These are phyloP conservation scores for Prolemur simus DNA, from an alignment of 2,113 vertebrate genomes.

Conservation along the genomic window DNA sequence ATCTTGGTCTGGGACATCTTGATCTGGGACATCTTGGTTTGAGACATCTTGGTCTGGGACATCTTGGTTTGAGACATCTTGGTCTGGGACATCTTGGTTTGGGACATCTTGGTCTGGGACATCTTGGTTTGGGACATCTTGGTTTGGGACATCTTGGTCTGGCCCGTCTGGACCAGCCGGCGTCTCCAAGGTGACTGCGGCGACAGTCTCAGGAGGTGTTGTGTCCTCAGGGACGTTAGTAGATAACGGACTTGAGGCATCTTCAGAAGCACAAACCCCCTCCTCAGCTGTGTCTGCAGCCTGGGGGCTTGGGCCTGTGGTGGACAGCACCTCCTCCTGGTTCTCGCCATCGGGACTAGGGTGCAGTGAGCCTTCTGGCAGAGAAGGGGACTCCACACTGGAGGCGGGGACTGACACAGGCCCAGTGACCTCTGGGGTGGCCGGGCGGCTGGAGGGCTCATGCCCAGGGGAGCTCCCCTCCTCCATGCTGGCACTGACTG, in stretches of 20 bases:
- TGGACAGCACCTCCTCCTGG: neutral
- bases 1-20: neutral
- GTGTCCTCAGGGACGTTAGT: neutral
- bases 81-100: neutral
- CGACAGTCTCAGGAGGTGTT: conserved; percentile 38
- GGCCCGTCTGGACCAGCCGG: neutral
- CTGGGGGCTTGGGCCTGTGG: neutral
- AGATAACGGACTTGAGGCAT: conserved; percentile 17
- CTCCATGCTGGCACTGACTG: conserved; percentile 63
- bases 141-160: neutral
- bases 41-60: neutral
- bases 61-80: neutral
- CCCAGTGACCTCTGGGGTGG: neutral
- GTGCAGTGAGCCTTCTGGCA: conserved; percentile 21
- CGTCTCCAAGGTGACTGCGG: neutral
- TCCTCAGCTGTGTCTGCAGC: neutral
- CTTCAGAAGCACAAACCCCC: conserved; percentile 40
- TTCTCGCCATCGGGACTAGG: neutral
- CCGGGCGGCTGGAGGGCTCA: neutral
- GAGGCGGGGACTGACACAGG: neutral
- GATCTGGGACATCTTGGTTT: neutral
- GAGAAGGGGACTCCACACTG: neutral
- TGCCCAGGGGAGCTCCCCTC: conserved; percentile 65
- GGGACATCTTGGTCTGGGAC: neutral
- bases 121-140: neutral